Evolutionary conservation across 2,113 vertebrate genomes (phyloP), one percentile per base, ranked within the genome.

Genomic region (Trematomus loennbergii): DNA sequence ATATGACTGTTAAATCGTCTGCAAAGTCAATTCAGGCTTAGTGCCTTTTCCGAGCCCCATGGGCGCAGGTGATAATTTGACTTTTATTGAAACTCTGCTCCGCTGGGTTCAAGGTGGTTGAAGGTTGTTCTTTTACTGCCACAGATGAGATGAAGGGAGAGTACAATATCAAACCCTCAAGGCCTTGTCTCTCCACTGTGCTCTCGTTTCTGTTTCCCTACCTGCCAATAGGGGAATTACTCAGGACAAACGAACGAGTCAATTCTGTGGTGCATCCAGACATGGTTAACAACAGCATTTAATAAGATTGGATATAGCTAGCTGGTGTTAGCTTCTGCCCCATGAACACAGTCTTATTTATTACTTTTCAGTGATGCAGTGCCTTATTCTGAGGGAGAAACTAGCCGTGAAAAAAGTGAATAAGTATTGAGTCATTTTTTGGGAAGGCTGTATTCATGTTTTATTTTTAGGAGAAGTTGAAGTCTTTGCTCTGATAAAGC

Each of bases 1-100:
- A 49, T 91, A 82, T 80, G 88, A 89, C 92, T 93, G 92, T 92
- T 92, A 93, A 92, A 92, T 90, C 70, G 83, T 79, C 88, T 43
- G 80, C 80, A 60, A 87, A 83, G 90, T 87, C 78, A 65, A 76
- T 91, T 85, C 87, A 62, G 76, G 67, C 81, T 91, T 67, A 65
- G 79, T 57, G 82, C 81, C 64, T 88, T 84, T 64, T 50, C 75
- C 77, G 12, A 78, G 77, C 86, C 84, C 85, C 89, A 69, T 78
- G 85, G 89, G 90, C 61, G 20, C 9, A 13, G 67, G 83, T 60
- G 87, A 94, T 94, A 91, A 95, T 94, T 92, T 85, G 85, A 88
- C 90, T 93, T 93, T 94, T 93, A 94, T 95, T 94, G 92, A 93
- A 94, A 94, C 92, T 83, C 88, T 59, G 87, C 92, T 92, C 85